phyloP scores from a whole-genome alignment of 2,888 invertebrate genomes.

The Cylindroiulus punctatus region DNA sequence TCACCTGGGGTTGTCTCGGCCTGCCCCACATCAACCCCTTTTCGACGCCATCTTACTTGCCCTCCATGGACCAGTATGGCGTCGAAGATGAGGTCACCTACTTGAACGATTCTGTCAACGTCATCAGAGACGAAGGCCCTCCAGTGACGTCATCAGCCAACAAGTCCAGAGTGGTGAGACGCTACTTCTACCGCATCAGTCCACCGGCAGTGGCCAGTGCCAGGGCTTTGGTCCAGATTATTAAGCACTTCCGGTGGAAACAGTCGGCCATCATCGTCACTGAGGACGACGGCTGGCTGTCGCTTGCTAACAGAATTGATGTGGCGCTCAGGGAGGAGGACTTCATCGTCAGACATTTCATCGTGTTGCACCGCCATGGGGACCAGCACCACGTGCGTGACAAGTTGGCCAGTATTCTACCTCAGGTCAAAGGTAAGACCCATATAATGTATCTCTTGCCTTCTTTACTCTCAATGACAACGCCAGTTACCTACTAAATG shows the following conservation, averaged over 20 bases:
- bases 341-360: slow-evolving; percentile 58
- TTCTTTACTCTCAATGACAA: background rate
- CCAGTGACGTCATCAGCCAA: background rate
- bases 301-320: slow-evolving; percentile 57
- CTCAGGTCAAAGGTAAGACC: slow-evolving; percentile 59
- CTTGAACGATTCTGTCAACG: background rate
- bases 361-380: slow-evolving; percentile 57
- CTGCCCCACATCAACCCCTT: slow-evolving; percentile 54
- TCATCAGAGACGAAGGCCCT: background rate
- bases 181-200: slow-evolving; percentile 57
- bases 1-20: slow-evolving; percentile 58
- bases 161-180: background rate
- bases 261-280: slow-evolving; percentile 58
- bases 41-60: slow-evolving; percentile 21
- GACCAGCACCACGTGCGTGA: slow-evolving; percentile 55
- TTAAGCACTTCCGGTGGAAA: slow-evolving; percentile 59
- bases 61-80: slow-evolving; percentile 1
- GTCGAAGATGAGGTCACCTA: background rate
- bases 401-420: slow-evolving; percentile 56
- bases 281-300: slow-evolving; percentile 57
- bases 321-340: slow-evolving; percentile 57
- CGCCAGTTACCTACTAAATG: no score
- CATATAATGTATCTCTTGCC: no score
- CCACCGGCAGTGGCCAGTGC: slow-evolving; percentile 57
- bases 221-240: slow-evolving; percentile 57